Base-by-base conservation (phyloP, 1,140 invertebrate species). In the Sipha flava region DNA sequence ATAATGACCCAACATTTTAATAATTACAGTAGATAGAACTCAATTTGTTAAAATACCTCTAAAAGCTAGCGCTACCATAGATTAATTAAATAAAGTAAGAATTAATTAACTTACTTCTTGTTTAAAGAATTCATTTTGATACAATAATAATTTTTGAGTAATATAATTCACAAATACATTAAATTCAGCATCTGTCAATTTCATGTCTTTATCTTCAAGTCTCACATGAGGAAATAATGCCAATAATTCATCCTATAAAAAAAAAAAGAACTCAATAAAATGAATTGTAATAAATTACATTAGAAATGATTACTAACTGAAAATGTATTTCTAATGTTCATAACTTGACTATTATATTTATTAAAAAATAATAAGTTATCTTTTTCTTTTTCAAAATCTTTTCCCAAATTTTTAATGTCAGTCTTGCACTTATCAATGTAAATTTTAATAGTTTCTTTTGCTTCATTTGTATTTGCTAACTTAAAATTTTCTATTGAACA, bases 71-170 rank as follows among this genome's bases (percentile, higher is more conserved):
- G n/a, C n/a, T n/a, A n/a, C n/a, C 1, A 49, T 23, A 21, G 14
- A 62, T 9, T 16, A 64, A 26, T 47, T 34, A 62, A 57, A 82
- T 12, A 70, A 79, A 79, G 70, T 57, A 12, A n/a, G n/a, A n/a
- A 34, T 62, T 12, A 18, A 75, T 29, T 81, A 70, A 83, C 82
- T 84, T 81, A 88, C 88, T 85, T 88, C 86, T 29, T 87, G 77
- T 82, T 90, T 90, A 3, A 89, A 88, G 62, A 94, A 83, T 85
- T 93, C 91, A 82, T 92, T 92, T 83, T 93, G 92, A 59, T 90
- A 88, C 80, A 87, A 89, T 45, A 88, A 84, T 2, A 92, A 88
- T 84, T 90, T 90, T 29, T 89, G 87, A 84, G 91, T 88, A 86
- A 89, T 87, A 83, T 92, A 88, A 82, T 92, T 80, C 73, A 90